These are phyloP conservation scores for Amphipyra tragopoginis DNA, from an alignment of 2,888 invertebrate genomes.

Conservation along the genomic window DNA sequence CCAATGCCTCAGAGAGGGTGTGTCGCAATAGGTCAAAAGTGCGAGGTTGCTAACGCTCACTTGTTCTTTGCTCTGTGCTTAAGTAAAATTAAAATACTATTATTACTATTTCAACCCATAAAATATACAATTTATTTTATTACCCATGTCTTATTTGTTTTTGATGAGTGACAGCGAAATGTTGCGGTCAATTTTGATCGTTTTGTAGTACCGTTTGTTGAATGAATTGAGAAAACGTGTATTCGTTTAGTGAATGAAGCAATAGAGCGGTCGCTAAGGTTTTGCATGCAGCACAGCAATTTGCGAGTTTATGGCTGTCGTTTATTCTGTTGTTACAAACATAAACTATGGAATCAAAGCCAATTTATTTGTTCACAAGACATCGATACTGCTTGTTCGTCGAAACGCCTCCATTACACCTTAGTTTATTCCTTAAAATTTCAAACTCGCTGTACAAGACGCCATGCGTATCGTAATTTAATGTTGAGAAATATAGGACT, in stretches of 20 bases:
- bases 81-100: constrained; percentile 4
- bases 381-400: too few relatives aligned
- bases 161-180: constrained; percentile 17
- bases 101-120: constrained; percentile 26
- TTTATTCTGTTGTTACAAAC: too few relatives aligned
- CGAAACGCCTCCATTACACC: too few relatives aligned
- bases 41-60: constrained; percentile 59
- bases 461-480: too few relatives aligned
- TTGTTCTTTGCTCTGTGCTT: constrained; percentile 32
- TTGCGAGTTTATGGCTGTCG: too few relatives aligned
- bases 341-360: too few relatives aligned
- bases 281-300: too few relatives aligned
- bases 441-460: too few relatives aligned
- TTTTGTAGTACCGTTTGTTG: constrained; percentile 14
- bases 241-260: constrained; percentile 11
- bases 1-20: constrained; percentile 33
- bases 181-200: not conserved
- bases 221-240: constrained; percentile 13
- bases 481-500: too few relatives aligned
- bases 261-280: not conserved
- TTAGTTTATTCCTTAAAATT: too few relatives aligned
- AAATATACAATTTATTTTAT: constrained; percentile 15
- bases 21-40: constrained; percentile 65
- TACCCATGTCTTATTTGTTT: constrained; percentile 17
- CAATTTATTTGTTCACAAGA: too few relatives aligned